phyloP scores from a whole-genome alignment of 2,797 vertebrate species.

The Malurus splendens region DNA sequence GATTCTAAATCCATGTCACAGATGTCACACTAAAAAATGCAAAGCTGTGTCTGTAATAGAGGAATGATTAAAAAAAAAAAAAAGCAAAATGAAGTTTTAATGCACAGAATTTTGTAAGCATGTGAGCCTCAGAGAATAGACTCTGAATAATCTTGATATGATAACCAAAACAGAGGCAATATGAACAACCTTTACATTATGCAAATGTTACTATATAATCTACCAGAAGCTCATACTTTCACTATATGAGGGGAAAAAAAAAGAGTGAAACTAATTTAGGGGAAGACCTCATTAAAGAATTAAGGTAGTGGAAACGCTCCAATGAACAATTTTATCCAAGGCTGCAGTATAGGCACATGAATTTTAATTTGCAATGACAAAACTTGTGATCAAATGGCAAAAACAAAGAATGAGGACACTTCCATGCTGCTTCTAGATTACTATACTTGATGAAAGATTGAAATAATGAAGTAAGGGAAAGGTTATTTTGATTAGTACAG shows the following conservation, averaged over 20 bases:
- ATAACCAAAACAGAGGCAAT: neutral
- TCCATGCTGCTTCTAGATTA: neutral
- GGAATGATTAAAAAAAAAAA: neutral
- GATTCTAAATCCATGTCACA: conserved; percentile 24
- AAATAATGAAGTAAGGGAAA: neutral
- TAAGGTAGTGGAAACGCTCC: neutral
- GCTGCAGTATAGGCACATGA: neutral
- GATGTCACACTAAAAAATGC: conserved; percentile 3
- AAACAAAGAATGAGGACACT: neutral
- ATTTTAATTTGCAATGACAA: conserved; percentile 17
- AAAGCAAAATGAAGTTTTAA: neutral
- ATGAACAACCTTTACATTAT: neutral
- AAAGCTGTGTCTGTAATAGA: neutral
- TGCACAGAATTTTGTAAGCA: neutral
- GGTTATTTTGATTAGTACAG: neutral
- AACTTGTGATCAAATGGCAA: neutral
- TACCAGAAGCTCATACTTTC: neutral
- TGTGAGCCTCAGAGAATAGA: neutral
- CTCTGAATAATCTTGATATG: neutral
- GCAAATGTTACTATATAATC: neutral
- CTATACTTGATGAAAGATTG: neutral
- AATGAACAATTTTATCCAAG: conserved; percentile 1
- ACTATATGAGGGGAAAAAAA: neutral
- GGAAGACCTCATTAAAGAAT: conserved; percentile 3
- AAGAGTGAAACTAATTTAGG: neutral